phyloP scores from a whole-genome alignment of 2,797 vertebrate species.

The Gambusia yucatana region DNA sequence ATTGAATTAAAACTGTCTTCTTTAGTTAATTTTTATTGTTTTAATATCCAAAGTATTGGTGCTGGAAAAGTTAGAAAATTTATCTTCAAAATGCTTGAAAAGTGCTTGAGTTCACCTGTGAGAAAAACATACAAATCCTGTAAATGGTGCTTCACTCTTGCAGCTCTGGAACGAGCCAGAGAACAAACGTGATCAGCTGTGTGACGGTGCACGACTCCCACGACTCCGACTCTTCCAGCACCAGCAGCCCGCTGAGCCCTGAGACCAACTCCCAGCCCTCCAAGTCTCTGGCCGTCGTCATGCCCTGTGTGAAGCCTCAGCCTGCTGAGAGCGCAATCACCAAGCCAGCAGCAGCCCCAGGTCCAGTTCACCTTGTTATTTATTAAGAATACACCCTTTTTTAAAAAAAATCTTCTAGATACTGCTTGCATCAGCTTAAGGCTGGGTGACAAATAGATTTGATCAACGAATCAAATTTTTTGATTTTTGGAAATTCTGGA shows the following conservation, averaged over 20 bases:
- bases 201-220: slow-evolving; percentile 98
- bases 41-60: too few species aligned
- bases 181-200: slow-evolving; percentile 97
- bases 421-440: background rate
- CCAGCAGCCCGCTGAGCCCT: slow-evolving; percentile 89
- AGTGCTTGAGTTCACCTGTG: too few species aligned
- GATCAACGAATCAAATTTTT: too few species aligned
- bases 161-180: slow-evolving; percentile 84
- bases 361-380: slow-evolving; percentile 25
- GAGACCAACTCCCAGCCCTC: slow-evolving; percentile 80
- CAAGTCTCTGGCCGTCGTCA: slow-evolving; percentile 89
- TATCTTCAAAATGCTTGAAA: too few species aligned
- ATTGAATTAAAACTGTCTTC: too few species aligned
- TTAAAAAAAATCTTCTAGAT: background rate
- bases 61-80: too few species aligned
- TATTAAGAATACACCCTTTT: background rate
- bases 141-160: background rate
- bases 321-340: slow-evolving; percentile 78
- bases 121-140: too few species aligned
- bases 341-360: slow-evolving; percentile 62
- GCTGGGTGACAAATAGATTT: too few species aligned
- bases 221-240: slow-evolving; percentile 93
- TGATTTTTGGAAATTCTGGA: too few species aligned
- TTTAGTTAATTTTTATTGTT: too few species aligned
- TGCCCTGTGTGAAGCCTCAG: slow-evolving; percentile 90